Base-by-base conservation (phyloP, 2,888 invertebrate species). In the Parnassius smintheus region DNA sequence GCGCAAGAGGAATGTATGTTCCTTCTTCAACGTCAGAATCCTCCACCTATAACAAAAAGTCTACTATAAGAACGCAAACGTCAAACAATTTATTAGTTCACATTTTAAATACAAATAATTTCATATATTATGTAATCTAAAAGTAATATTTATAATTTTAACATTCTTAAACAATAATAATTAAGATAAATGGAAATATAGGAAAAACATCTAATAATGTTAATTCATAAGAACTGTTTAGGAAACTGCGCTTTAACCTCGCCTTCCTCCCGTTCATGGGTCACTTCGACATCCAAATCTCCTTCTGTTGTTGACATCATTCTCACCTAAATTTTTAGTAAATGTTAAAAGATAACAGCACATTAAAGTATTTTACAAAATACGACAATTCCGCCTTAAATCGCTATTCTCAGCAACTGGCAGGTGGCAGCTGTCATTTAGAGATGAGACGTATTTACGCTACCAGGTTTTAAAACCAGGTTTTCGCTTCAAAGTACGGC, bases 191-290 rank as follows among this genome's bases (percentile, higher is more conserved):
- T 7, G 35, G 7, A 35, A 35, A 35, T 25, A 25, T 35, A 35
- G 35, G 35, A 7, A 4, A 35, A 35, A 35, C 7, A 35, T 35
- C 35, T 35, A 35, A 7, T 35, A 35, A 35, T 35, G 35, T 35
- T 35, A 35, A 35, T 35, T 35, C 35, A 35, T 35, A 35, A 35
- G 4, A 35, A 35, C 35, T 35, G 35, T 35, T 35, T 35, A 35
- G 35, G 35, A 66, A 51, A 52, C 41, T 49, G 64, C 67, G 71
- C 85, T 80, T 86, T 91, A 86, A 94, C 95, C 93, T 95, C 94
- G 74, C 95, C 94, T 66, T 95, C 95, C 77, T 95, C 94, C 66
- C 93, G 83, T 78, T 94, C 95, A 68, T 92, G 93, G 71, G 93
- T 91, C 73, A 93, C 91, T 66, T 93, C 89, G 67, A 93, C 86